Conservation (phyloP, 2,888 invertebrate species). For the Eugnorisma glareosa region DNA sequence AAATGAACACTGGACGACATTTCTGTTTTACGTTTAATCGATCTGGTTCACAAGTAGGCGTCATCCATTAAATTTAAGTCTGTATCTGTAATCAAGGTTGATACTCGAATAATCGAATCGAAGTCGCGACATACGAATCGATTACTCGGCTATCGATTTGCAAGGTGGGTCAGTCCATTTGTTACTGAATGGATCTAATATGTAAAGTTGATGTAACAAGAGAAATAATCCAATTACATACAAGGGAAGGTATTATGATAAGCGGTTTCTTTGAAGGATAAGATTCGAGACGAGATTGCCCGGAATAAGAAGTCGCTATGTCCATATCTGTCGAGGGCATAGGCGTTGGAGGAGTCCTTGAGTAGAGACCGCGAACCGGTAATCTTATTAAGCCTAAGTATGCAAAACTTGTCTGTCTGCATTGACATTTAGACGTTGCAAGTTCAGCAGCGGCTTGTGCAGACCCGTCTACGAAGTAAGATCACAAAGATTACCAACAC, state of each 20-base stretch:
- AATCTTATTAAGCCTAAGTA: conserved; percentile 29
- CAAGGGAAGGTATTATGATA: conserved; percentile 41
- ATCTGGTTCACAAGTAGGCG: conserved; percentile 65
- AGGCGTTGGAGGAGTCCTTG: conserved; percentile 43
- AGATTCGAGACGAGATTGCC: conserved; percentile 35
- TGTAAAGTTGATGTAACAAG: conserved; percentile 56
- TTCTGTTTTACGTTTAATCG: conserved; percentile 51
- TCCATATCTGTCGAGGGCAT: conserved; percentile 28
- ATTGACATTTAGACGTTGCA: conserved; percentile 42
- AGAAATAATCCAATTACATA: conserved; percentile 49
- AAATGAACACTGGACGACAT: conserved; percentile 39
- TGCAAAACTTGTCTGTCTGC: conserved; percentile 23
- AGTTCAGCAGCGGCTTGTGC: conserved; percentile 9
- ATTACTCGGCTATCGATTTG: conserved; percentile 43
- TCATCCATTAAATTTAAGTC: conserved; percentile 54
- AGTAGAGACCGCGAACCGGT: conserved; percentile 22
- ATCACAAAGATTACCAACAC: neutral
- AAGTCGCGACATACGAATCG: conserved; percentile 29
- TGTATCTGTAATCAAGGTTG: conserved; percentile 63
- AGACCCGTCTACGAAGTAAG: neutral
- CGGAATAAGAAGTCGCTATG: conserved; percentile 39
- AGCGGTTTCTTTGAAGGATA: conserved; percentile 52
- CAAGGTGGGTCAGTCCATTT: conserved; percentile 49
- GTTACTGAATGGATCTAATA: conserved; percentile 51
- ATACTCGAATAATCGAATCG: conserved; percentile 54